These are phyloP conservation scores for Pachyuromys duprasi DNA, from an alignment of 2,797 vertebrate species.

Conservation along the genomic window DNA sequence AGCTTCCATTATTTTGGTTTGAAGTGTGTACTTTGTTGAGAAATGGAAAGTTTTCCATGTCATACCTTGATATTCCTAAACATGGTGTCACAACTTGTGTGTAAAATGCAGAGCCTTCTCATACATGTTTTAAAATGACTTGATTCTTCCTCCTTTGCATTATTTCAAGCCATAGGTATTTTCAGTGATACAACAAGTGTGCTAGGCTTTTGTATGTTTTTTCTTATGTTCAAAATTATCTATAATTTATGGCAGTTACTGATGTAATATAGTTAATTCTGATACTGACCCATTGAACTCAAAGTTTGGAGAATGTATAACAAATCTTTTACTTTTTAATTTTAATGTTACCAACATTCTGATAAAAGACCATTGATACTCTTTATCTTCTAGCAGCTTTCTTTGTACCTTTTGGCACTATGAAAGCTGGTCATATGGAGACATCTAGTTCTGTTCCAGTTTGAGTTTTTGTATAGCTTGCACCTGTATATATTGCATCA, in stretches of 20 bases:
- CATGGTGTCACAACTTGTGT: neutral
- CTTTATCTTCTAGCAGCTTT: neutral
- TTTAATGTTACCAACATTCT: slow-evolving; percentile 6
- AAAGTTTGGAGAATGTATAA: neutral
- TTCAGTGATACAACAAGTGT: neutral
- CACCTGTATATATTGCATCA: neutral
- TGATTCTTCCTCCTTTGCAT: neutral
- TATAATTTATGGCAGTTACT: neutral
- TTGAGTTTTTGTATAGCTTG: neutral
- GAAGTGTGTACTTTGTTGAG: neutral
- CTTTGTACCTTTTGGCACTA: neutral
- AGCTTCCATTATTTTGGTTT: neutral
- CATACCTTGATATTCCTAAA: neutral
- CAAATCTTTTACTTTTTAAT: slow-evolving; percentile 19
- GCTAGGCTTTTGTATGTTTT: neutral
- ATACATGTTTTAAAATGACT: neutral
- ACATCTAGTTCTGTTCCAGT: neutral
- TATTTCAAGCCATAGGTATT: neutral
- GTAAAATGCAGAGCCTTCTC: neutral
- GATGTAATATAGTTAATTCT: slow-evolving; percentile 20
- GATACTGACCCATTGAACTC: neutral
- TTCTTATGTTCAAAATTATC: slow-evolving; percentile 4
- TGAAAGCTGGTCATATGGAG: neutral
- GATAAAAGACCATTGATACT: neutral
- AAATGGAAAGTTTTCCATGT: neutral